Conservation (phyloP, 2,113 vertebrate species). For the Muntiacus muntjak region DNA sequence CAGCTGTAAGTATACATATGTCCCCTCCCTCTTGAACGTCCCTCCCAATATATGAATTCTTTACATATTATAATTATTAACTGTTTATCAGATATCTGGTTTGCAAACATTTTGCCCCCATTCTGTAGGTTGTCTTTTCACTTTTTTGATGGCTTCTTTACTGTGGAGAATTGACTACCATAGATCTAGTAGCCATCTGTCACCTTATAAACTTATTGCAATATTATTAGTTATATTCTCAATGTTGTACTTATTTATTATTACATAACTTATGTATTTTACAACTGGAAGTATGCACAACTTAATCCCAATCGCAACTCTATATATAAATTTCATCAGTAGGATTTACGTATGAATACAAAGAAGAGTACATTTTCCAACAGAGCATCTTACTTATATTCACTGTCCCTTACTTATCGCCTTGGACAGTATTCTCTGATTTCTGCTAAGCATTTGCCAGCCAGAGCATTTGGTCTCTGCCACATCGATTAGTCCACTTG, state of each 20-base stretch:
- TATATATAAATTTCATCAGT: not conserved
- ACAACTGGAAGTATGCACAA: not conserved
- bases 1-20: not conserved
- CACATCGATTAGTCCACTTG: not conserved
- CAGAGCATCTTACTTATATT: not conserved
- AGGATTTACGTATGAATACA: not conserved
- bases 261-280: not conserved
- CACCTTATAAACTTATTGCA: not conserved
- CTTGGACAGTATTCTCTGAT: not conserved
- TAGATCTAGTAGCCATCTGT: not conserved
- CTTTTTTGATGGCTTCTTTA: not conserved
- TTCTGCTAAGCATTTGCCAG: not conserved
- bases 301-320: not conserved
- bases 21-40: not conserved
- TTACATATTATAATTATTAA: not conserved
- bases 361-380: not conserved
- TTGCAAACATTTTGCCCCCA: not conserved
- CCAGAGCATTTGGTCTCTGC: not conserved
- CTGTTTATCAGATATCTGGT: not conserved
- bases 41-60: not conserved
- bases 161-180: not conserved
- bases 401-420: not conserved
- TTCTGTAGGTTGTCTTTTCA: not conserved
- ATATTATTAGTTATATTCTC: not conserved
- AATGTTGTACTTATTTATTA: not conserved